Base-by-base conservation (phyloP, 2,888 invertebrate genomes). In the Galerucella nymphaeae region DNA sequence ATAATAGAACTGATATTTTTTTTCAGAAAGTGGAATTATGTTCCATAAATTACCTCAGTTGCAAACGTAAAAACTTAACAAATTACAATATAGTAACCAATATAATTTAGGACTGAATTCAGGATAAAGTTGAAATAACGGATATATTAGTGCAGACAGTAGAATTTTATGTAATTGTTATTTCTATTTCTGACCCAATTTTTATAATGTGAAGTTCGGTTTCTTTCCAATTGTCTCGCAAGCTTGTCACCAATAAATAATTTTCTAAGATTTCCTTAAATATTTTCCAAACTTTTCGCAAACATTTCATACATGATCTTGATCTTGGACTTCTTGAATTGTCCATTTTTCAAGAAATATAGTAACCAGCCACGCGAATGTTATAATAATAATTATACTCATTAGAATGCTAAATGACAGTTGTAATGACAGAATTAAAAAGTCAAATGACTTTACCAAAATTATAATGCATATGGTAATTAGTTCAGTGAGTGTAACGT, bases 211-310 rank as follows among this genome's bases (percentile, higher is more conserved):
- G n/a, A n/a, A 53, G 9, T 16, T 53, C 50, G 16, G 16, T 9
- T 53, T 53, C 50, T 53, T n/a, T 53, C 50, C 50, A 53, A 53
- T 8, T 53, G n/a, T 53, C 9, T 18, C 50, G n/a, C 16, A 53
- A 53, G 10, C 50, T 53, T 53, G 50, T 53, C 16, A 53, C n/a
- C 16, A 53, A 16, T 18, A 53, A 53, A 53, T 53, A 53, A 53
- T 53, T 53, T 53, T 53, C 18, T n/a, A 53, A 16, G n/a, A 53
- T 53, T 53, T 53, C 50, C 9, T 18, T 53, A 9, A 53, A 53
- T 8, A 10, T 53, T 53, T n/a, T n/a, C 50, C 50, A 53, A n/a
- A 18, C 50, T 53, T 53, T n/a, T 18, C n/a, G 18, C n/a, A 53
- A 53, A 53, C 50, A 53, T 8, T 2, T 53, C 50, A 16, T 53